A percentile compares a stretch with the other conserved stretches of the same genome.
Conservation (phyloP, 1,140 invertebrate genomes). For the Drosophila athabasca region DNA sequence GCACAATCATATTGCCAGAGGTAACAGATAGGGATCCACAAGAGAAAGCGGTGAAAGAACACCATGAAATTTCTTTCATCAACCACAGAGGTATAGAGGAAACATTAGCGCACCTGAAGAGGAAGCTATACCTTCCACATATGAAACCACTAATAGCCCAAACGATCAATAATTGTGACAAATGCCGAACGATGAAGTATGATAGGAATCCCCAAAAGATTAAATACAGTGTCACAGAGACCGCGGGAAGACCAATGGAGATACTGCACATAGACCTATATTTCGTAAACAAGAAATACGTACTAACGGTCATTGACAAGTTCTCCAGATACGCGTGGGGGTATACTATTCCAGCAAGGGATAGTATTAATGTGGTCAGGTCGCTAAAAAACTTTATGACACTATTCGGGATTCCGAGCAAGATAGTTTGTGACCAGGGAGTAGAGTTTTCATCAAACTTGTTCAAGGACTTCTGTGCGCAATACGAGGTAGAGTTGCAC, state of each 20-base stretch:
- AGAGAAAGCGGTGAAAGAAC: not conserved
- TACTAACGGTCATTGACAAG: slow-evolving; percentile 63
- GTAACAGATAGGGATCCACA: not conserved
- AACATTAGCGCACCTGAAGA: not conserved
- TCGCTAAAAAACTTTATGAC: slow-evolving; percentile 48
- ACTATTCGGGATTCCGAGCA: not conserved
- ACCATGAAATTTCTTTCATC: not conserved
- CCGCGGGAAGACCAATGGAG: no score
- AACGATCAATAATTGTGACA: slow-evolving; percentile 53
- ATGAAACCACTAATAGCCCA: slow-evolving; percentile 4
- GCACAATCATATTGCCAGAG: not conserved
- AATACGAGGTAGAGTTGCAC: not conserved
- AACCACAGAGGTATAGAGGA: slow-evolving; percentile 2
- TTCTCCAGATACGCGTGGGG: slow-evolving; percentile 71
- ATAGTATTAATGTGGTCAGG: slow-evolving; percentile 31
- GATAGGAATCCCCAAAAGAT: slow-evolving; percentile 66
- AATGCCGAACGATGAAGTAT: slow-evolving; percentile 59
- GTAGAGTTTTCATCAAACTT: not conserved
- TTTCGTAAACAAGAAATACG: slow-evolving; percentile 1
- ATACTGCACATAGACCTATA: slow-evolving; percentile 66
- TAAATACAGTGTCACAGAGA: slow-evolving; percentile 55
- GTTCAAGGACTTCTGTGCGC: not conserved
- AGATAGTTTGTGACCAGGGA: not conserved
- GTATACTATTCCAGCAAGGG: slow-evolving; percentile 42
- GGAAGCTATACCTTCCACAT: not conserved